Evolutionary conservation across 2,888 invertebrate species (phyloP).

Genomic region (Plagodis pulveraria): DNA sequence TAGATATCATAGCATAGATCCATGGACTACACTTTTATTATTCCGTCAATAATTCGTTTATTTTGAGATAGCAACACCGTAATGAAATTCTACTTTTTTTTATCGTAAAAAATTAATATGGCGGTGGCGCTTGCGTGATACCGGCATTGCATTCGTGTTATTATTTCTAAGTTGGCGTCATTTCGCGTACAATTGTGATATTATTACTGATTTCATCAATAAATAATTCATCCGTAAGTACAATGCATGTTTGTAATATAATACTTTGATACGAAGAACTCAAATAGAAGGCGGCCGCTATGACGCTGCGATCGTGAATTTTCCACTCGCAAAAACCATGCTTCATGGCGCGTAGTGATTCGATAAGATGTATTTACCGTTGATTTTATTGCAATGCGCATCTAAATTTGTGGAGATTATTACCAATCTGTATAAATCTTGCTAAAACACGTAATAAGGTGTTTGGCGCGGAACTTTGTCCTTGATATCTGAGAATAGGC

Average conservation of each 20-base stretch:
- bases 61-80: slow-evolving; percentile 50
- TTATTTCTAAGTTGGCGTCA: slow-evolving; percentile 78
- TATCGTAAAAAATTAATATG: slow-evolving; percentile 50
- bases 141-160: slow-evolving; percentile 73
- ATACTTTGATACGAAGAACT: neutral
- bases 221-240: slow-evolving; percentile 53
- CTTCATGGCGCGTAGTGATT: slow-evolving; percentile 69
- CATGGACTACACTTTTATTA: too few species aligned
- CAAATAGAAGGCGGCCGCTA: slow-evolving; percentile 30
- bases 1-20: too few species aligned
- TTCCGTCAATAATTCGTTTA: neutral
- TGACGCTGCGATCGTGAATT: slow-evolving; percentile 60
- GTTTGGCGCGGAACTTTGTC: slow-evolving; percentile 63
- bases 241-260: neutral
- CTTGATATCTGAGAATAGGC: slow-evolving; percentile 69
- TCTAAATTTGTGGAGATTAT: slow-evolving; percentile 39
- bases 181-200: slow-evolving; percentile 60
- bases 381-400: slow-evolving; percentile 45
- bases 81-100: slow-evolving; percentile 58
- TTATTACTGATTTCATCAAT: slow-evolving; percentile 55
- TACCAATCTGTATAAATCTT: slow-evolving; percentile 33
- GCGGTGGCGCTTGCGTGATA: slow-evolving; percentile 84
- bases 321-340: slow-evolving; percentile 75
- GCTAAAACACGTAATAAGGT: slow-evolving; percentile 41
- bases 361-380: slow-evolving; percentile 62